Conservation (phyloP, 1,140 invertebrate genomes). For the Drosophila ficusphila region DNA sequence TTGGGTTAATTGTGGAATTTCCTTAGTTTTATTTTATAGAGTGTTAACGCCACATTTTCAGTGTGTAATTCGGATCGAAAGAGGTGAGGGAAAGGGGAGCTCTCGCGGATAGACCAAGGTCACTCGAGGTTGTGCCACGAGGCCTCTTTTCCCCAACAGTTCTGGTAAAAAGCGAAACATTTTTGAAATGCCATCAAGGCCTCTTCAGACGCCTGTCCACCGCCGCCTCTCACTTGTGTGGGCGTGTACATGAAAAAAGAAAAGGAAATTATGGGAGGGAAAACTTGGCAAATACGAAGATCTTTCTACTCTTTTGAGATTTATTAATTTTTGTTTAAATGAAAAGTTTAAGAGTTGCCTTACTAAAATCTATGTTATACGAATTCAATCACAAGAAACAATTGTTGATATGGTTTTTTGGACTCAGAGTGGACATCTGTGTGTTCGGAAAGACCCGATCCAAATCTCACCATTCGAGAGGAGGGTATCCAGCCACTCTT, state of each 20-base stretch:
- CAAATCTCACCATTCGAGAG: conserved; percentile 9
- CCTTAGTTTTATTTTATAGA: conserved; percentile 40
- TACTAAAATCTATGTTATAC: too few relatives aligned
- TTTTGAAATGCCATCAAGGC: conserved; percentile 31
- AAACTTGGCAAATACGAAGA: not conserved
- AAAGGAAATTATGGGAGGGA: conserved; percentile 6
- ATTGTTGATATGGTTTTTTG: not conserved
- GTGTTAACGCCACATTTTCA: conserved; percentile 24
- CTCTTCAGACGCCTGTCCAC: conserved; percentile 1
- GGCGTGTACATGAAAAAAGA: conserved; percentile 23
- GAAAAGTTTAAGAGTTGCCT: too few relatives aligned
- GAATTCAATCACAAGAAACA: too few relatives aligned
- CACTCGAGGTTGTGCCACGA: conserved; percentile 56
- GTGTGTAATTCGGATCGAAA: conserved; percentile 3
- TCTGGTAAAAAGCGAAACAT: conserved; percentile 20
- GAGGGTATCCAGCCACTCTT: conserved; percentile 10
- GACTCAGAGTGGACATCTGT: not conserved
- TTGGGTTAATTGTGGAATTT: conserved; percentile 54
- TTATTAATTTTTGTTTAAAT: not conserved
- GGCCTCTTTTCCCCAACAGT: conserved; percentile 6
- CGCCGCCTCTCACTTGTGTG: conserved; percentile 19
- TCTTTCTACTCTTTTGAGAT: conserved; percentile 7
- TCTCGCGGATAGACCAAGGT: conserved; percentile 48
- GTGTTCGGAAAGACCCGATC: not conserved
- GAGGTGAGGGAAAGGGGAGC: not conserved